These are phyloP conservation scores for Denticeps clupeoides DNA, from an alignment of 2,797 vertebrate species.

Conservation along the genomic window DNA sequence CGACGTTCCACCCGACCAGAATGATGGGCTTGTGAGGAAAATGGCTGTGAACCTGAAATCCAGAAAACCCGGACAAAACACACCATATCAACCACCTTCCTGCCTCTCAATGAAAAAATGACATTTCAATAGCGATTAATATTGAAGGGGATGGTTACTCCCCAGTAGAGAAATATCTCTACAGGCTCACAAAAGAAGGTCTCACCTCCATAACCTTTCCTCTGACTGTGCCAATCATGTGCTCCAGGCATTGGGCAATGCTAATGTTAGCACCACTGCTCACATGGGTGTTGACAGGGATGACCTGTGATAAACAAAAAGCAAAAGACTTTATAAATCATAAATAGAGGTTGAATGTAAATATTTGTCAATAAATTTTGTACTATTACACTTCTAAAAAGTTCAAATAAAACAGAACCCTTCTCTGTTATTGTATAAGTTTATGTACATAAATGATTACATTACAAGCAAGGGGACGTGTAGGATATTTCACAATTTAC, in stretches of 20 bases:
- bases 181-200: too few relatives aligned
- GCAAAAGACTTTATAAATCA: constrained; percentile 1
- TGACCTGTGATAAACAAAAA: constrained; percentile 60
- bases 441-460: too few relatives aligned
- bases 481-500: too few relatives aligned
- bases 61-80: not conserved
- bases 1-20: constrained; percentile 91
- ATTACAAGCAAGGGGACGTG: too few relatives aligned
- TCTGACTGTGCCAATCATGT: constrained; percentile 82
- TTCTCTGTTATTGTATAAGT: too few relatives aligned
- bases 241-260: constrained; percentile 87
- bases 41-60: constrained; percentile 81
- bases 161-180: too few relatives aligned
- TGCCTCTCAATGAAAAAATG: not conserved
- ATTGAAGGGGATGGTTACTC: too few relatives aligned
- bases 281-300: constrained; percentile 79
- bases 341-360: too few relatives aligned
- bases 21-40: constrained; percentile 92
- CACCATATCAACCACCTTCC: not conserved
- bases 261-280: constrained; percentile 75
- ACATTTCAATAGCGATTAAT: not conserved
- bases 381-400: too few relatives aligned
- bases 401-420: too few relatives aligned
- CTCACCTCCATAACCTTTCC: constrained; percentile 88
- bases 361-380: too few relatives aligned